These are phyloP conservation scores for Caenorhabditis imperialis DNA, from an alignment of 2,888 invertebrate genomes.

Conservation along the genomic window DNA sequence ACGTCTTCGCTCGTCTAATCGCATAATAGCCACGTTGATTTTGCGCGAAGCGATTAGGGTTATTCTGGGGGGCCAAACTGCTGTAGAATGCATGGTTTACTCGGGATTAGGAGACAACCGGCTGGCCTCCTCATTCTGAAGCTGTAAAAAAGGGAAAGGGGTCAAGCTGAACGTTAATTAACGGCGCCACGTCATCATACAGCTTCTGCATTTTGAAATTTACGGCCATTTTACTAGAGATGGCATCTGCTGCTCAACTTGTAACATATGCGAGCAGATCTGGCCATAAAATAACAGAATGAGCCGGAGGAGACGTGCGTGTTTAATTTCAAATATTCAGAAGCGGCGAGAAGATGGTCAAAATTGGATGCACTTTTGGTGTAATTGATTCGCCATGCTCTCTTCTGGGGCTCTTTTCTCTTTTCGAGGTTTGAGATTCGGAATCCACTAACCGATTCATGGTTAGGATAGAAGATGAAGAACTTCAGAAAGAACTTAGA, in stretches of 20 bases:
- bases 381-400: too few relatives aligned
- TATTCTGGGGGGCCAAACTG: constrained; percentile 14
- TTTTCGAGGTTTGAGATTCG: too few relatives aligned
- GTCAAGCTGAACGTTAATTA: too few relatives aligned
- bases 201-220: neutral
- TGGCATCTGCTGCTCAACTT: constrained; percentile 19
- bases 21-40: constrained; percentile 47
- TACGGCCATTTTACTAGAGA: constrained; percentile 25
- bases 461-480: too few relatives aligned
- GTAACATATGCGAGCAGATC: constrained; percentile 43
- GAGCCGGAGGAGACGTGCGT: constrained; percentile 9
- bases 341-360: too few relatives aligned
- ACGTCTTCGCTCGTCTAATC: constrained; percentile 17
- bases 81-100: constrained; percentile 28
- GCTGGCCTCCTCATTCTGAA: constrained; percentile 7
- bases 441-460: too few relatives aligned
- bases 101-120: constrained; percentile 45
- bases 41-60: constrained; percentile 39
- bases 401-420: too few relatives aligned
- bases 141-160: too few relatives aligned
- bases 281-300: constrained; percentile 21
- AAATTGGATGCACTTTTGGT: too few relatives aligned
- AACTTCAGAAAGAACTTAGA: too few relatives aligned
- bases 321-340: constrained; percentile 24
- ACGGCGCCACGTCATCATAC: neutral